These are phyloP conservation scores for Caprella mutica DNA, from an alignment of 2,888 invertebrate genomes.

Conservation along the genomic window DNA sequence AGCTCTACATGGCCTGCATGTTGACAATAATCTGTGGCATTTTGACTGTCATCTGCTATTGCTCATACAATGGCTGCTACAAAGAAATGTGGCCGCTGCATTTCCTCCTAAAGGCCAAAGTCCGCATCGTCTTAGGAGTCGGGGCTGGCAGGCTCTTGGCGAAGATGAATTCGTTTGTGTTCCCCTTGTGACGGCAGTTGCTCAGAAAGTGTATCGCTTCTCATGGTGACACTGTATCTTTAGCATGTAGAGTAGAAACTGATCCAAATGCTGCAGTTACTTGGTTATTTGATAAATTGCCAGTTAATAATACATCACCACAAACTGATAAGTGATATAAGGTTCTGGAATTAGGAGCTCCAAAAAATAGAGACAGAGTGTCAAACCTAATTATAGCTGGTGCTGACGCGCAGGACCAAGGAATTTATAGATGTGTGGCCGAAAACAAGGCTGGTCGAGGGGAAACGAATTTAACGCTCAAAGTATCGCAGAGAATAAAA, in stretches of 20 bases:
- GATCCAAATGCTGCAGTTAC: conserved; percentile 70
- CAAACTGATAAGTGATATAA: conserved; percentile 19
- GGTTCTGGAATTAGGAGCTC: conserved; percentile 21
- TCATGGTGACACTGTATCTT: conserved; percentile 37
- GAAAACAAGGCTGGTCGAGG: conserved; percentile 64
- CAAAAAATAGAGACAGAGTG: conserved; percentile 45
- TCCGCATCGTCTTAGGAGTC: conserved; percentile 56
- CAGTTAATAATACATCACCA: conserved; percentile 31
- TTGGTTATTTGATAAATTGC: conserved; percentile 35
- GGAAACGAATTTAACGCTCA: conserved; percentile 60
- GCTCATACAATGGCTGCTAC: conserved; percentile 71
- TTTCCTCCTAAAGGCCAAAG: conserved; percentile 54
- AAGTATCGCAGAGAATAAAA: conserved; percentile 39
- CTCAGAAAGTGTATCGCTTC: conserved; percentile 28
- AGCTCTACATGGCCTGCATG: conserved; percentile 63
- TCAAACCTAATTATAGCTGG: conserved; percentile 70
- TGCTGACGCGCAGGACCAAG: conserved; percentile 68
- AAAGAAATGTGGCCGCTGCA: conserved; percentile 62
- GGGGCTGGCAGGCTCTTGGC: conserved; percentile 63
- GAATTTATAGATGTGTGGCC: conserved; percentile 71
- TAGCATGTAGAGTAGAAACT: conserved; percentile 37
- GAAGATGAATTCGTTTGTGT: conserved; percentile 69
- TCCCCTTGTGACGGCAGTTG: conserved; percentile 51
- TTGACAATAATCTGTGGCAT: conserved; percentile 78
- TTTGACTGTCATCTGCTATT: conserved; percentile 77